Percentiles rank a stretch among this genome's conserved stretches.
phyloP scores from a whole-genome alignment of 2,888 invertebrate genomes.

The Bruchidius siliquastri region DNA sequence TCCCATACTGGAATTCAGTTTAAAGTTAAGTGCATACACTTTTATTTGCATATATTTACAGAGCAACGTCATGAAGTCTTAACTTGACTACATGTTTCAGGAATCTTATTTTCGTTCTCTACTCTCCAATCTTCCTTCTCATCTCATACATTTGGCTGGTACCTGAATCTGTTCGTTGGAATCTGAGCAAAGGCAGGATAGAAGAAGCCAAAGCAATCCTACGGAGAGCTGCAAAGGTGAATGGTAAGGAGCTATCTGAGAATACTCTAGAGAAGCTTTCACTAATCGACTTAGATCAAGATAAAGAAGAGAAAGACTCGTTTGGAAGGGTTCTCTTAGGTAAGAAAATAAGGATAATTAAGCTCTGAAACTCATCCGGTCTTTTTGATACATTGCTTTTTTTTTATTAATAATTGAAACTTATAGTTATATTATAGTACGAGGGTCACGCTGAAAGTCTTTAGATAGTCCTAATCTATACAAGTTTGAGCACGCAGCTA shows the following conservation, averaged over 20 bases:
- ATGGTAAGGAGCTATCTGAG: constrained; percentile 45
- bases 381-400: too few species aligned
- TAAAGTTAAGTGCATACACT: too few species aligned
- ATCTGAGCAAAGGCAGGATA: constrained; percentile 57
- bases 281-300: background rate
- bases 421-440: too few species aligned
- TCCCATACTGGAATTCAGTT: too few species aligned
- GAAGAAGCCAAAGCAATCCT: constrained; percentile 56
- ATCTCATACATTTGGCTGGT: constrained; percentile 63
- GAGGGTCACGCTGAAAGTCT: too few species aligned
- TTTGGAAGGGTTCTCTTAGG: constrained; percentile 46
- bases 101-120: constrained; percentile 48
- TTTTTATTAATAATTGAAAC: too few species aligned
- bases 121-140: constrained; percentile 63
- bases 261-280: constrained; percentile 35
- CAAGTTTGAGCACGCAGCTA: too few species aligned
- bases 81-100: too few species aligned
- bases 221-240: constrained; percentile 58
- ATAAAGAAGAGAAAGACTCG: constrained; percentile 22
- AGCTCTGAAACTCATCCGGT: too few species aligned
- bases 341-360: background rate
- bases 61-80: too few species aligned
- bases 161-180: constrained; percentile 74
- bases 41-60: too few species aligned
- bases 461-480: too few species aligned